Evolutionary conservation across 2,888 invertebrate genomes (phyloP).

Genomic region (Isoperla grammatica): DNA sequence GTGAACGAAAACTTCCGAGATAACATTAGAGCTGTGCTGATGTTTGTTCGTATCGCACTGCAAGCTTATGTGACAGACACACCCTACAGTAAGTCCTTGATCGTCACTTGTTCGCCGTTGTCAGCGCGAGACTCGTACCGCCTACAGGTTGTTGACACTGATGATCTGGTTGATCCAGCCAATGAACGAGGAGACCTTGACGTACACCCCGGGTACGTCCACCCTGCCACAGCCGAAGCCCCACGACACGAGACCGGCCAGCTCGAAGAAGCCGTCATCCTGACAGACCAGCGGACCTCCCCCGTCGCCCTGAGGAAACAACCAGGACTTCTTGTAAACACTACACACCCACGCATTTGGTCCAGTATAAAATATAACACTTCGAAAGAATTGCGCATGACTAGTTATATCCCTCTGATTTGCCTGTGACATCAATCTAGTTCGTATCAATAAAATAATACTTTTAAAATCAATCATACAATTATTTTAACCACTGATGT

Average conservation of each 20-base stretch:
- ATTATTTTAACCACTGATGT: background rate
- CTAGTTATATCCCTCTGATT: no score
- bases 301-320: constrained; percentile 69
- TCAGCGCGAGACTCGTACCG: constrained; percentile 6
- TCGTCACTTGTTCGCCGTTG: no score
- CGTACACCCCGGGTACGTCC: constrained; percentile 95
- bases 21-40: no score
- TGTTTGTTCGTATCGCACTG: no score
- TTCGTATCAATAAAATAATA: no score
- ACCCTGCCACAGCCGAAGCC: constrained; percentile 90
- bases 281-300: constrained; percentile 91
- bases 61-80: no score
- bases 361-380: background rate
- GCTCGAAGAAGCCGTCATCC: constrained; percentile 86
- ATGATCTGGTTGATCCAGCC: constrained; percentile 98
- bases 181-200: constrained; percentile 90
- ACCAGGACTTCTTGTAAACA: background rate
- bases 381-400: background rate
- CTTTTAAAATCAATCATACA: background rate
- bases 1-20: no score
- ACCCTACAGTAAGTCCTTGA: no score
- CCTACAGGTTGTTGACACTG: constrained; percentile 71
- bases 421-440: no score
- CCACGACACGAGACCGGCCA: constrained; percentile 93
- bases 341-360: background rate